Base-by-base conservation (phyloP, 2,797 vertebrate genomes). In the Clarias pachynema region DNA sequence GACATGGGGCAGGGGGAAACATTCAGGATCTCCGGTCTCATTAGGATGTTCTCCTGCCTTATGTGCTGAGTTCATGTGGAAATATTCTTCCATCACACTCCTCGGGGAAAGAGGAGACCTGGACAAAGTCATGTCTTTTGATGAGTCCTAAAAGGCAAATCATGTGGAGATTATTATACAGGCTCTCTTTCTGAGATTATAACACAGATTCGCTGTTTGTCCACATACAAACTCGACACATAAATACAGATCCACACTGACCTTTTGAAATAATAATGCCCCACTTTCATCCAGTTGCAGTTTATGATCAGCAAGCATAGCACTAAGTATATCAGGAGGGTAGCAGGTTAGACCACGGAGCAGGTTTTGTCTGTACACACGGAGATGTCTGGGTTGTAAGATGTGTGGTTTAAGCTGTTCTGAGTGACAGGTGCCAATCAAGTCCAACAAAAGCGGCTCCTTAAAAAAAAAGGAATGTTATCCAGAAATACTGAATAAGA, bases 361-460 rank as follows among this genome's bases (percentile, higher is more conserved):
- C 90, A 92, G 88, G 78, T 97, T 94, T 7, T 91, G 93, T 85
- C 89, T 92, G 89, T 96, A 96, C 75, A 93, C 88, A 24, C 81
- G 81, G 70, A 99, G 93, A 85, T 98, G 96, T 87, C 94, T 95
- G 69, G 96, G 91, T 69, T 89, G 94, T 86, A 99, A 90, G 53
- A 95, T 86, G 73, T 89, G 89, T 31, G 97, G 96, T 73, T 95
- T 94, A 62, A 85, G 90, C 73, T 85, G 90, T 84, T 96, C 95
- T 15, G 97, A 96, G 90, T 97, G 96, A 91, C 97, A 99, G 84
- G 97, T 98, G 80, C 98, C 98, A 84, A 98, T 94, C 90, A 99
- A 89, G 88, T 98, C 96, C 89, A 99, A 90, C 88, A 96, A 97
- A 79, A 98, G 34, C 0, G 97, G 97, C 1, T 96, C 95, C 98